Evolutionary conservation across 2,113 vertebrate genomes (phyloP), one percentile per base, ranked within the genome.

Genomic region (Tauraco erythrolophus): DNA sequence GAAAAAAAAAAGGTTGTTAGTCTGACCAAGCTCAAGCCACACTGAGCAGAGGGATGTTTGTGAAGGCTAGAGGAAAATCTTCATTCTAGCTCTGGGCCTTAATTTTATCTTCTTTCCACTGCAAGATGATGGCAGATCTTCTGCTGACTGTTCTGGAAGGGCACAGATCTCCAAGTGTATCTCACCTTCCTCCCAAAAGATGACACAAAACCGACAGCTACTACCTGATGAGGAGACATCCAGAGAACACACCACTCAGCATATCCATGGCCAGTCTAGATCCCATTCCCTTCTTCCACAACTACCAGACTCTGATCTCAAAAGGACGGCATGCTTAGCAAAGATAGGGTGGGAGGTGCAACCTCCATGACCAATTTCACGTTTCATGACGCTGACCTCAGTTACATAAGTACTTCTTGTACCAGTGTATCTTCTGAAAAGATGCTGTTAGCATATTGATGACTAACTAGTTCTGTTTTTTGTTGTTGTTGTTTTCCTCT

Each of bases 401-500:
- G 45, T 57, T 68, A 22, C 41, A 14, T 6, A 15, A 74, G 56
- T n/a, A 23, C 27, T 76, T 60, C 51, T 66, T 2, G 0, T 54
- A 50, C 10, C 22, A 28, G 37, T 24, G 21, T 11, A 3, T 28
- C 11, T 45, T 50, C 33, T 46, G 60, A 90, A 57, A 60, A 56
- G 21, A 14, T 28, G 79, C 10, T 60, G 24, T 51, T 53, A 46
- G 54, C 10, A 30, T 33, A 17, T 13, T 31, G 15, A 28, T 79
- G 30, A 58, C n/a, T 46, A 33, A 41, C 14, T 60, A 13, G 16
- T 35, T 74, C 48, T 64, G 4, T 0, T 11, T 33, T 68, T 41
- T 0, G 0, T 28, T 35, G 13, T 25, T 5, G 2, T 9, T 19
- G 8, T 25, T 84, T 77, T 53, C n/a, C 5, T 58, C 33, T 57